These are phyloP conservation scores for Macrotrachela quadricornifera DNA, from an alignment of 1,140 invertebrate species.

Conservation along the genomic window DNA sequence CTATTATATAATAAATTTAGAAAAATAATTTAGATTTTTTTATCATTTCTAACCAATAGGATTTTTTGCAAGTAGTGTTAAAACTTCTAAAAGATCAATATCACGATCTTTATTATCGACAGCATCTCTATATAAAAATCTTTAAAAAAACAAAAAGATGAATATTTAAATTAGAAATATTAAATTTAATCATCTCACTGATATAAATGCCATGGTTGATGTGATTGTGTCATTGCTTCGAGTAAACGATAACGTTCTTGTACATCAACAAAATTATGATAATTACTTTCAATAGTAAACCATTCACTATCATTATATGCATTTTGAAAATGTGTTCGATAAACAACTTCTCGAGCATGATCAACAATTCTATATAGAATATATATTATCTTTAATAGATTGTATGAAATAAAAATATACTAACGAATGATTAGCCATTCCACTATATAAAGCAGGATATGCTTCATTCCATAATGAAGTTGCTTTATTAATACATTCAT, in stretches of 20 bases:
- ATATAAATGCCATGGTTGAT: background rate
- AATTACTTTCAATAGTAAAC: background rate
- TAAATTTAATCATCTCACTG: background rate
- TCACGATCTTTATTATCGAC: background rate
- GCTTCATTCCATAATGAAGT: background rate
- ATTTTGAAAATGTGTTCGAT: slow-evolving; percentile 5
- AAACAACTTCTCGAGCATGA: slow-evolving; percentile 4
- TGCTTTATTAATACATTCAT: background rate
- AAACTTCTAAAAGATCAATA: background rate
- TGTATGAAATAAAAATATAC: background rate
- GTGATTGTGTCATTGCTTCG: slow-evolving; percentile 1
- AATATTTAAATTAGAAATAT: background rate
- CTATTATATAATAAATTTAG: background rate
- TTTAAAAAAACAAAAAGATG: background rate
- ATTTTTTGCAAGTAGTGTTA: background rate
- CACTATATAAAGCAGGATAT: background rate
- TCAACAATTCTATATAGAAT: background rate
- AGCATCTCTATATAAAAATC: background rate
- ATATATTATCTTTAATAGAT: background rate
- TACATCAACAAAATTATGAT: background rate
- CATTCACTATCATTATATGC: slow-evolving; percentile 1
- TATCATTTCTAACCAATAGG: background rate
- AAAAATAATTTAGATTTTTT: no score
- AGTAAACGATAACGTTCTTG: slow-evolving; percentile 4
- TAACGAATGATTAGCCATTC: background rate